Conservation (phyloP, 1,140 invertebrate genomes). For the Drosophila takahashii region DNA sequence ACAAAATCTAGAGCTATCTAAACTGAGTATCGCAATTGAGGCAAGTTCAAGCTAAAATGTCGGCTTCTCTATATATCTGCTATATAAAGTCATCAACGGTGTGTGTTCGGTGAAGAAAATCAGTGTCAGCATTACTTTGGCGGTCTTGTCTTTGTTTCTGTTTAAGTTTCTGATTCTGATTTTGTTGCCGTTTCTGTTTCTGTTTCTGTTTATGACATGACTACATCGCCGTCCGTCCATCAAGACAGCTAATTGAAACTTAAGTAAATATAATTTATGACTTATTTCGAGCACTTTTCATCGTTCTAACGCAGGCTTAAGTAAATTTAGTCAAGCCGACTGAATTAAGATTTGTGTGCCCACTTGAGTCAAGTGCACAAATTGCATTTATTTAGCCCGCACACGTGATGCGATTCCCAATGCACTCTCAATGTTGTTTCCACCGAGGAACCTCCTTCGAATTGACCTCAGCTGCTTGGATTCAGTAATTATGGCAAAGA, state of each 20-base stretch:
- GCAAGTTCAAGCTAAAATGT: conserved; percentile 49
- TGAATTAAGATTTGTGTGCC: conserved; percentile 76
- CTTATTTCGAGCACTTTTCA: conserved; percentile 35
- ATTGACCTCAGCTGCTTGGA: conserved; percentile 48
- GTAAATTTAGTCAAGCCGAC: conserved; percentile 54
- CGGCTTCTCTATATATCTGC: background rate
- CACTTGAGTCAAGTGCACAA: conserved; percentile 70
- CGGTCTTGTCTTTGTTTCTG: conserved; percentile 53
- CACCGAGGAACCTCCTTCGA: conserved; percentile 13
- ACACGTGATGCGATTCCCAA: conserved; percentile 56
- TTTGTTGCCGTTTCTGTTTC: conserved; percentile 32
- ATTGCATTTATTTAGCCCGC: conserved; percentile 66
- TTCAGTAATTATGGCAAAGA: conserved; percentile 52
- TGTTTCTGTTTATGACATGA: conserved; percentile 46
- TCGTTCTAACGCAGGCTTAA: conserved; percentile 53
- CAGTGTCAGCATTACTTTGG: conserved; percentile 56
- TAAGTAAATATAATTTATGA: conserved; percentile 81
- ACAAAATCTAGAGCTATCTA: conserved; percentile 19
- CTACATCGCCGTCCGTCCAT: conserved; percentile 24
- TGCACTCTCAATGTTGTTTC: conserved; percentile 11
- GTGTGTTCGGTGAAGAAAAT: conserved; percentile 38
- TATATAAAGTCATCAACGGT: background rate
- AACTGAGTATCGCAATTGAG: conserved; percentile 31
- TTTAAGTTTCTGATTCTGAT: too few relatives aligned
- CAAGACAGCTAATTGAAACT: conserved; percentile 50